A percentile compares a stretch with the other conserved stretches of the same genome.
Evolutionary conservation across 2,888 invertebrate genomes (phyloP).

Genomic region (Hirtodrosophila trivittata): DNA sequence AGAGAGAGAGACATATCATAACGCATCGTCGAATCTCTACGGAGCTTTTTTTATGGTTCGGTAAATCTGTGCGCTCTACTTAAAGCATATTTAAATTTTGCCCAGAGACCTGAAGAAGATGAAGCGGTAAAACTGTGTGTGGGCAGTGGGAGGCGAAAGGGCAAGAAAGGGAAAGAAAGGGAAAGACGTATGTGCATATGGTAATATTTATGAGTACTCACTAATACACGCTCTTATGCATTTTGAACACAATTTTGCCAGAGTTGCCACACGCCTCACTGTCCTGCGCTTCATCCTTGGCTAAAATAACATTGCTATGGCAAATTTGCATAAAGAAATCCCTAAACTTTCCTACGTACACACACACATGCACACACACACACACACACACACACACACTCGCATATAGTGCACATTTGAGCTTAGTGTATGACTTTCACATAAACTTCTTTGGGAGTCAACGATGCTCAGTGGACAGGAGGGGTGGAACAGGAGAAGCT

Average conservation of each 20-base stretch:
- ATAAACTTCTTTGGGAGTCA: conserved; percentile 59
- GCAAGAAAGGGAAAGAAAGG: neutral
- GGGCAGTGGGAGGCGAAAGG: neutral
- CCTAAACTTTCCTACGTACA: conserved; percentile 48
- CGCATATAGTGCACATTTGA: conserved; percentile 53
- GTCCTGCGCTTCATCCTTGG: conserved; percentile 42
- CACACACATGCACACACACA: conserved; percentile 13
- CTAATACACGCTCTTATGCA: conserved; percentile 65
- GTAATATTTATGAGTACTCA: conserved; percentile 66
- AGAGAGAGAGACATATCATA: conserved; percentile 25
- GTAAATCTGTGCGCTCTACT: conserved; percentile 61
- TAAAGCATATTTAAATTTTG: conserved; percentile 63
- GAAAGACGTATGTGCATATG: conserved; percentile 47
- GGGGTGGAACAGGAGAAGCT: neutral
- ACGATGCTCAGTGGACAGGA: conserved; percentile 26
- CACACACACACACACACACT: conserved; percentile 17
- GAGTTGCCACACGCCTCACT: conserved; percentile 22
- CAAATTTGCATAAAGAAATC: conserved; percentile 76
- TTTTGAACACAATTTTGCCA: conserved; percentile 62
- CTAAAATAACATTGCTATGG: conserved; percentile 65
- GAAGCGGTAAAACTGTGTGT: conserved; percentile 14
- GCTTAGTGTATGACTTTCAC: conserved; percentile 66
- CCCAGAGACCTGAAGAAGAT: conserved; percentile 26
- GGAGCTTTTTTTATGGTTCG: conserved; percentile 53
- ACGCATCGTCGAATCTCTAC: conserved; percentile 34